Percentiles rank a stretch among this genome's conserved stretches.
Conservation (phyloP, 2,113 vertebrate species). For the Nycticebus coucang region DNA sequence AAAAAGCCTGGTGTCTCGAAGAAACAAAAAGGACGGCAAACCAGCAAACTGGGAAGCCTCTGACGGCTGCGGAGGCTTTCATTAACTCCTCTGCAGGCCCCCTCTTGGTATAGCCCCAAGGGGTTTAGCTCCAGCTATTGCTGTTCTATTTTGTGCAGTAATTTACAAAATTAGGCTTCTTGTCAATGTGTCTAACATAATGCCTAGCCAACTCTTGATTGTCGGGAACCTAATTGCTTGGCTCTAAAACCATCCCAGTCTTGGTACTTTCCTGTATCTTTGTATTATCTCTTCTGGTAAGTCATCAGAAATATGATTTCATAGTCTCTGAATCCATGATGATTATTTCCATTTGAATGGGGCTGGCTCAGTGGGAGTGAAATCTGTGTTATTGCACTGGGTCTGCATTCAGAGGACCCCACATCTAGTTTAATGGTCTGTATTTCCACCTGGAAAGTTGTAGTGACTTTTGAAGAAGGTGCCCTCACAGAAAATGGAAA, state of each 20-base stretch:
- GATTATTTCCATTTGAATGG: background rate
- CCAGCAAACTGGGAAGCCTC: background rate
- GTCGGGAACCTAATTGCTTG: background rate
- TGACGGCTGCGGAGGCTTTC: no score
- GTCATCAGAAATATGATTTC: background rate
- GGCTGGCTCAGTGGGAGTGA: rapidly evolving
- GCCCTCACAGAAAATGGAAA: background rate
- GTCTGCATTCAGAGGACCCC: no score
- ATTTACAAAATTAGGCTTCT: background rate
- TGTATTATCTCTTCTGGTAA: background rate
- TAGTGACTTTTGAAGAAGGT: background rate
- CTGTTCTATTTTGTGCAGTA: background rate
- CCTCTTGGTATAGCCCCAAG: rapidly evolving
- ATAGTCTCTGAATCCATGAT: background rate
- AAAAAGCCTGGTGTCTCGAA: background rate
- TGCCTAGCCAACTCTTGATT: background rate
- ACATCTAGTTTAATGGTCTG: background rate
- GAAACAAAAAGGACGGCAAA: background rate
- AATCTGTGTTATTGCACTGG: no score
- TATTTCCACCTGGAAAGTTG: background rate
- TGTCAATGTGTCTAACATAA: background rate
- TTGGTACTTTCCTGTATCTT: background rate
- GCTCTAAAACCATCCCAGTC: background rate
- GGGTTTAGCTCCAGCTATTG: background rate
- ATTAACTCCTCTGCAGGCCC: background rate